Evolutionary conservation across 35 echinoderm and acorn worm genomes (phyloP).

Genomic region (Heliocidaris tuberculata): DNA sequence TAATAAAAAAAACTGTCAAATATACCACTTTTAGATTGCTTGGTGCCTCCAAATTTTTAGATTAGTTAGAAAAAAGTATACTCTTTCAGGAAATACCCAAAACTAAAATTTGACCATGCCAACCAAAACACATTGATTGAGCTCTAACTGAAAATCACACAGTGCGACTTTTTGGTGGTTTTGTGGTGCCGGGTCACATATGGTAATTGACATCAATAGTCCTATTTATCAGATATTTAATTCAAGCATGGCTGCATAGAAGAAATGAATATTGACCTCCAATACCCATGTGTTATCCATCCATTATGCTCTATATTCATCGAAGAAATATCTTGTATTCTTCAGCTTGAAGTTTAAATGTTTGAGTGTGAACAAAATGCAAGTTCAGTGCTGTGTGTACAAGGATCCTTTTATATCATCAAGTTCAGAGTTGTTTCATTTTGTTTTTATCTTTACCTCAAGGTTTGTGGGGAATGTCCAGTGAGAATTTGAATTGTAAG

Average conservation of each 20-base stretch:
- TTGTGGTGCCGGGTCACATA: too few relatives aligned
- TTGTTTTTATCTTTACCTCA: background rate
- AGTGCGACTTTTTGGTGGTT: too few relatives aligned
- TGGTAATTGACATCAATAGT: background rate
- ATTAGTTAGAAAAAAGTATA: too few relatives aligned
- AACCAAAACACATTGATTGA: too few relatives aligned
- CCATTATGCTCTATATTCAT: background rate
- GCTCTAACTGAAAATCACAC: too few relatives aligned
- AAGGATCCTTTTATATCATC: background rate
- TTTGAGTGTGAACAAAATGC: background rate
- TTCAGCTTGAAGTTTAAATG: background rate
- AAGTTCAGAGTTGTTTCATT: background rate
- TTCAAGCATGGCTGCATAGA: background rate
- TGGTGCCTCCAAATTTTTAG: too few relatives aligned
- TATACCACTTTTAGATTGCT: too few relatives aligned
- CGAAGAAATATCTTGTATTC: background rate
- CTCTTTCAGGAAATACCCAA: too few relatives aligned
- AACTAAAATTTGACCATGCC: too few relatives aligned
- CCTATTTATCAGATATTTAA: background rate
- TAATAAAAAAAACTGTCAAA: too few relatives aligned
- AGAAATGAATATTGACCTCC: background rate
- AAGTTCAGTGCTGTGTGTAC: background rate
- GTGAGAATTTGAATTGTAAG: slow-evolving; percentile 40
- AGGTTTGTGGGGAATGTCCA: slow-evolving; percentile 51
- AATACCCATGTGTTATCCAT: background rate